Evolutionary conservation across 2,797 vertebrate genomes (phyloP).

Genomic region (Myotis myotis): DNA sequence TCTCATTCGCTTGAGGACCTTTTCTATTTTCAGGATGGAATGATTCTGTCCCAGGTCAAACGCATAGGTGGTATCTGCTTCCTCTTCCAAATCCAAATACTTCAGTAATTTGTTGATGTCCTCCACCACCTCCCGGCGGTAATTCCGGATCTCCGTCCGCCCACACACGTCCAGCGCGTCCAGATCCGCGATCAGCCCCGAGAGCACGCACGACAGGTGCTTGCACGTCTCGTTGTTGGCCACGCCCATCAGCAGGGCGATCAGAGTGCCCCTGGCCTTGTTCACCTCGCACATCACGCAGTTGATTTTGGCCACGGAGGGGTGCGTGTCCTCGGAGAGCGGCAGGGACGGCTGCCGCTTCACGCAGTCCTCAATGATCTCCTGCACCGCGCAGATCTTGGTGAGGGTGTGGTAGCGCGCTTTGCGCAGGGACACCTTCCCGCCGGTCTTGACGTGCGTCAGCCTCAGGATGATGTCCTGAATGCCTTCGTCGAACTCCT

Average conservation of each 20-base stretch:
- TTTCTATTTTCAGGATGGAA: slow-evolving; percentile 96
- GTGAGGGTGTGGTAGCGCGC: slow-evolving; percentile 94
- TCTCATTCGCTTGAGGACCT: slow-evolving; percentile 89
- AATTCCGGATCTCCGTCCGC: slow-evolving; percentile 92
- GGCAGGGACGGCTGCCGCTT: slow-evolving; percentile 93
- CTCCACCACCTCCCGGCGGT: slow-evolving; percentile 96
- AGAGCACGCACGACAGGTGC: slow-evolving; percentile 94
- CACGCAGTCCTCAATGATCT: slow-evolving; percentile 91
- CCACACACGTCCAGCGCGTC: slow-evolving; percentile 97
- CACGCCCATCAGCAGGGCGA: slow-evolving; percentile 94
- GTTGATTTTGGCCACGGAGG: slow-evolving; percentile 94
- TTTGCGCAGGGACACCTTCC: slow-evolving; percentile 92
- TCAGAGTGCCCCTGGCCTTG: slow-evolving; percentile 92
- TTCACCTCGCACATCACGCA: slow-evolving; percentile 95
- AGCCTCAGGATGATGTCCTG: slow-evolving; percentile 93
- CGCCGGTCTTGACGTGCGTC: slow-evolving; percentile 96
- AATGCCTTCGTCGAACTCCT: slow-evolving; percentile 94
- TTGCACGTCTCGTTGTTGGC: slow-evolving; percentile 92
- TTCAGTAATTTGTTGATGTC: slow-evolving; percentile 96
- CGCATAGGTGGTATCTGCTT: slow-evolving; percentile 89
- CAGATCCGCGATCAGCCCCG: slow-evolving; percentile 94
- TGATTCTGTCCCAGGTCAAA: slow-evolving; percentile 96
- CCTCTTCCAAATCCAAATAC: slow-evolving; percentile 95
- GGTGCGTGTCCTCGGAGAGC: slow-evolving; percentile 92
- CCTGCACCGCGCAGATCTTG: slow-evolving; percentile 94